Percentiles rank a stretch among this genome's conserved stretches.
phyloP scores from a whole-genome alignment of 2,113 vertebrate genomes.

The Urocolius indicus region DNA sequence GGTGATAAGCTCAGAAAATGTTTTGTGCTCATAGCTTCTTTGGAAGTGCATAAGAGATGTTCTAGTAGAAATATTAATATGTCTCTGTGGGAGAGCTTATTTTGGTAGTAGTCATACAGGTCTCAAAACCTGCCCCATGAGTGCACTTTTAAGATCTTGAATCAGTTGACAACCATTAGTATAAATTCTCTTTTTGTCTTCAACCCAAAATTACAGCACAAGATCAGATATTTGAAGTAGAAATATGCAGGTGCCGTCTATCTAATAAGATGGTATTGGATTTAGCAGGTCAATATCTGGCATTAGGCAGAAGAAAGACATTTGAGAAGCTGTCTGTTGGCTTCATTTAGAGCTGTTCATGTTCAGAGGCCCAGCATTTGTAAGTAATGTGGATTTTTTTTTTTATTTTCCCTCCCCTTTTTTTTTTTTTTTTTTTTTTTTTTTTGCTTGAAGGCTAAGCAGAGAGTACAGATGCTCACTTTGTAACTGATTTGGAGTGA shows the following conservation, averaged over 20 bases:
- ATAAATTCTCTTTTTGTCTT: neutral
- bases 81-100: neutral
- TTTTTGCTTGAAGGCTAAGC: neutral
- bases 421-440: neutral
- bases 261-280: neutral
- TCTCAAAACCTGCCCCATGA: neutral
- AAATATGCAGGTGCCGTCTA: neutral
- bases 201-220: neutral
- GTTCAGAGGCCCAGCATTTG: constrained; percentile 11
- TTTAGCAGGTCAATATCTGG: neutral
- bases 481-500: constrained; percentile 73
- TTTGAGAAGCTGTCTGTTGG: neutral
- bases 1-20: neutral
- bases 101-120: neutral
- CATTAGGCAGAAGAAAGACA: neutral
- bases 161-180: neutral
- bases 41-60: neutral
- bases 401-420: neutral
- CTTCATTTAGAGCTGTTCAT: constrained; percentile 1
- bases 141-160: neutral
- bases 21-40: neutral
- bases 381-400: neutral
- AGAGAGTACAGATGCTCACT: constrained; percentile 47
- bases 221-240: neutral
- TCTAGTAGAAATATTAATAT: neutral